These are phyloP conservation scores for Galeopsomyia nigrocyanea DNA, from an alignment of 2,888 invertebrate genomes.

Conservation along the genomic window DNA sequence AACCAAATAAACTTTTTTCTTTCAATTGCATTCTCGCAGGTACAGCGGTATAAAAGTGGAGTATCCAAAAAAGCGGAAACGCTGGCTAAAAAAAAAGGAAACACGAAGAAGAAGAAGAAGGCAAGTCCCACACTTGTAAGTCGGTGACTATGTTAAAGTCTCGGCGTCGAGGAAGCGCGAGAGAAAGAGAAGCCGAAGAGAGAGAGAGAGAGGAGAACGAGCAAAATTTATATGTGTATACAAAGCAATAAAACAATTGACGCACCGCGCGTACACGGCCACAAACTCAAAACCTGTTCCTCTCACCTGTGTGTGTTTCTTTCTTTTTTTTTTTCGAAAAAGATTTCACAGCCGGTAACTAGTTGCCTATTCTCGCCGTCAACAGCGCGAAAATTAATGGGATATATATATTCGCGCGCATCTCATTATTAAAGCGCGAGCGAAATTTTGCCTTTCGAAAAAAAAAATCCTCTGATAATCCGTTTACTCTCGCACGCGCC, in stretches of 20 bases:
- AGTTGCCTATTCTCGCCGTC: conserved; percentile 23
- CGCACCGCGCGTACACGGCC: conserved; percentile 17
- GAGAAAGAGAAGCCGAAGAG: no score
- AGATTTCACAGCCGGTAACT: conserved; percentile 25
- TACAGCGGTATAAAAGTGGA: neutral
- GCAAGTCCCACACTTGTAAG: conserved; percentile 16
- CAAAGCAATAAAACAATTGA: conserved; percentile 45
- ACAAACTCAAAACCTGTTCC: conserved; percentile 32
- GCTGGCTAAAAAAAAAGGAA: neutral
- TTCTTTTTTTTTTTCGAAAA: neutral
- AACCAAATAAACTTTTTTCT: no score
- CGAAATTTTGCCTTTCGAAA: conserved; percentile 21
- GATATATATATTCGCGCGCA: conserved; percentile 27
- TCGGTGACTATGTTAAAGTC: conserved; percentile 10
- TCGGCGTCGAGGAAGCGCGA: neutral
- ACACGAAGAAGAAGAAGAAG: conserved; percentile 1
- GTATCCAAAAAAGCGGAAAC: conserved; percentile 1
- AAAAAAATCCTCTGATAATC: conserved; percentile 17
- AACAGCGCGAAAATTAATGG: conserved; percentile 35
- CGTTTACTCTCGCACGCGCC: conserved; percentile 20
- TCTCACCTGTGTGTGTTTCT: conserved; percentile 1
- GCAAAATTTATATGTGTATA: conserved; percentile 37
- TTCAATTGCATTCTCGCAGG: no score
- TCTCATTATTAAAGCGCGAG: conserved; percentile 31
- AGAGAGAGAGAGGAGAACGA: conserved; percentile 3